These are phyloP conservation scores for Shinisaurus crocodilurus DNA, from an alignment of 2,113 vertebrate species.

Conservation along the genomic window DNA sequence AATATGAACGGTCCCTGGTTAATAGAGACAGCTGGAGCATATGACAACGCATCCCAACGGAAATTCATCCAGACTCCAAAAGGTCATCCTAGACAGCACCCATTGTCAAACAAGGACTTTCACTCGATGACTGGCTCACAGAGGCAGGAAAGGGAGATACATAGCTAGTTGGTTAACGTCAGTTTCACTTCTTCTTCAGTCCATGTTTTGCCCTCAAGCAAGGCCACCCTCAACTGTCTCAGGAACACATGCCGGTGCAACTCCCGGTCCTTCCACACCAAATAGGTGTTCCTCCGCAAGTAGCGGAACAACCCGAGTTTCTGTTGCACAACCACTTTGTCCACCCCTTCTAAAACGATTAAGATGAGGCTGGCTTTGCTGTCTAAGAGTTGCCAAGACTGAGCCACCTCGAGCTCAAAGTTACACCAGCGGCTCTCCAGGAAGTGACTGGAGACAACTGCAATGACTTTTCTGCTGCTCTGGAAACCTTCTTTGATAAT, in stretches of 20 bases:
- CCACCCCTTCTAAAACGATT: slow-evolving; percentile 74
- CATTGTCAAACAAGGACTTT: not conserved
- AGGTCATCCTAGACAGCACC: not conserved
- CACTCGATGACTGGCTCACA: not conserved
- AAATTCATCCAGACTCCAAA: not conserved
- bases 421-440: slow-evolving; percentile 82
- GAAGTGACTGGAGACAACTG: slow-evolving; percentile 78
- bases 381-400: slow-evolving; percentile 82
- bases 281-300: slow-evolving; percentile 79
- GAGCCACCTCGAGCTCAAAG: slow-evolving; percentile 82
- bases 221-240: slow-evolving; percentile 74
- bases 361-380: slow-evolving; percentile 76
- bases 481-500: slow-evolving; percentile 83
- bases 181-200: not conserved
- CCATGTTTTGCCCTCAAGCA: slow-evolving; percentile 68
- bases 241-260: slow-evolving; percentile 75
- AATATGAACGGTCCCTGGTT: not conserved
- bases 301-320: slow-evolving; percentile 77
- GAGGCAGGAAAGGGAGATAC: not conserved
- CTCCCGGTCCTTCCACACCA: slow-evolving; percentile 77
- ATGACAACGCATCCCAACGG: not conserved
- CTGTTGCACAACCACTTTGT: slow-evolving; percentile 70
- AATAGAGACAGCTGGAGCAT: not conserved
- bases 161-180: slow-evolving; percentile 2
- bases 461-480: slow-evolving; percentile 79